A percentile compares a stretch with the other conserved stretches of the same genome.
phyloP scores from a whole-genome alignment of 37 sponge, comb jelly and placozoan genomes.

The Halichondria panicea region DNA sequence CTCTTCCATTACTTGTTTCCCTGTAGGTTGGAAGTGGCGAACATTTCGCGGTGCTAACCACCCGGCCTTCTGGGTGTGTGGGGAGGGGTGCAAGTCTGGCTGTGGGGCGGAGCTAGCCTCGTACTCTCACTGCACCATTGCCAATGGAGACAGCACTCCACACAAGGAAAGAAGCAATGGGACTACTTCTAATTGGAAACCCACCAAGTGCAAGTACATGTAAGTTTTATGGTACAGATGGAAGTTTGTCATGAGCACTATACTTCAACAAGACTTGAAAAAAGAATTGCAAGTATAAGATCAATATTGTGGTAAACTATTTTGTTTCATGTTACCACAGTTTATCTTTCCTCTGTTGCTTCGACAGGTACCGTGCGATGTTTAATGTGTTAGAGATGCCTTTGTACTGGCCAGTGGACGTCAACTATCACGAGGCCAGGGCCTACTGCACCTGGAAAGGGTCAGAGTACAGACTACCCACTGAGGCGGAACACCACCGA shows the following conservation, averaged over 20 bases:
- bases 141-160: constrained; percentile 9
- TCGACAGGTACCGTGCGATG: constrained; percentile 81
- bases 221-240: too few relatives aligned
- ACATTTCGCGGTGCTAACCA: constrained; percentile 49
- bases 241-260: neutral
- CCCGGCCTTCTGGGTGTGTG: constrained; percentile 84
- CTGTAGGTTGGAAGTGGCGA: constrained; percentile 82
- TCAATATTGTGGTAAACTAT: neutral
- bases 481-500: constrained; percentile 80
- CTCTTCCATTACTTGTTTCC: neutral
- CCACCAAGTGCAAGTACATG: too few relatives aligned
- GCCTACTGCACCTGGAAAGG: constrained; percentile 90
- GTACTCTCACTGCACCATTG: constrained; percentile 66
- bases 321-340: neutral
- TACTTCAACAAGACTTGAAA: neutral
- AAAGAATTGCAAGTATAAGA: neutral
- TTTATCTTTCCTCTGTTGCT: too few relatives aligned
- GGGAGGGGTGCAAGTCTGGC: constrained; percentile 61
- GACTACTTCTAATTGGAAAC: too few relatives aligned
- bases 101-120: constrained; percentile 59
- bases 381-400: constrained; percentile 81
- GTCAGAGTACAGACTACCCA: constrained; percentile 64
- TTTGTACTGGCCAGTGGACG: constrained; percentile 84
- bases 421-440: constrained; percentile 87
- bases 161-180: neutral